Percentiles rank a stretch among this genome's conserved stretches.
phyloP scores from a whole-genome alignment of 1,140 invertebrate genomes.

The Zaprionus inermis region DNA sequence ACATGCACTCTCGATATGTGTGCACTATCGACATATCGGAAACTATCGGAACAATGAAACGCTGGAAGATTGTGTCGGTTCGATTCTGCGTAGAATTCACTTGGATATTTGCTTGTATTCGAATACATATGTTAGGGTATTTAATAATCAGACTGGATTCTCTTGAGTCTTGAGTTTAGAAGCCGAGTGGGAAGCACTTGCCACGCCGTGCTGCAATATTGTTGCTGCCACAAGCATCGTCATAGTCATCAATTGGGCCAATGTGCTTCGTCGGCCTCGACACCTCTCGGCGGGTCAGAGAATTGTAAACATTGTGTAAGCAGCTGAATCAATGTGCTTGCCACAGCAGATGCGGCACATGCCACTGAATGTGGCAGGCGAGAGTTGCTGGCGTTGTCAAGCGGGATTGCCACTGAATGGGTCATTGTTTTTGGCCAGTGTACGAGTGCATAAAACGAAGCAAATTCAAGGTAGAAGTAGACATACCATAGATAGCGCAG shows the following conservation, averaged over 20 bases:
- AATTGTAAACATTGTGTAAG: slow-evolving; percentile 43
- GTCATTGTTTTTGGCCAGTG: slow-evolving; percentile 8
- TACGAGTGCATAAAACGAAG: neutral
- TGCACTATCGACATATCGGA: too few species aligned
- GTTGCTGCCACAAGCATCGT: slow-evolving; percentile 1
- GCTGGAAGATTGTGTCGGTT: too few species aligned
- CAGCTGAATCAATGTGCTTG: slow-evolving; percentile 34
- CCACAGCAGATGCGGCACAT: neutral
- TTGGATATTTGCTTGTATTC: too few species aligned
- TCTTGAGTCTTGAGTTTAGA: too few species aligned
- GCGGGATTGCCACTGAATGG: slow-evolving; percentile 45
- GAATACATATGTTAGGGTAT: too few species aligned
- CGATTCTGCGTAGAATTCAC: too few species aligned
- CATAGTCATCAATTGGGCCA: slow-evolving; percentile 28
- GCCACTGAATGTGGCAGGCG: slow-evolving; percentile 1
- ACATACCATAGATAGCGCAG: neutral
- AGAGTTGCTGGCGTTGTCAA: slow-evolving; percentile 22
- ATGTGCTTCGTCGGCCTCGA: slow-evolving; percentile 14
- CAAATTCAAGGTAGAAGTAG: neutral
- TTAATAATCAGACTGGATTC: too few species aligned
- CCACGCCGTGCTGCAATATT: neutral
- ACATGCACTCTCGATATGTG: too few species aligned
- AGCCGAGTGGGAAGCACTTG: too few species aligned
- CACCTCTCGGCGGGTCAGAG: slow-evolving; percentile 21
- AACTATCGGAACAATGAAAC: too few species aligned